phyloP scores from a whole-genome alignment of 2,113 vertebrate genomes.

The Tenebrosternarchus preto region DNA sequence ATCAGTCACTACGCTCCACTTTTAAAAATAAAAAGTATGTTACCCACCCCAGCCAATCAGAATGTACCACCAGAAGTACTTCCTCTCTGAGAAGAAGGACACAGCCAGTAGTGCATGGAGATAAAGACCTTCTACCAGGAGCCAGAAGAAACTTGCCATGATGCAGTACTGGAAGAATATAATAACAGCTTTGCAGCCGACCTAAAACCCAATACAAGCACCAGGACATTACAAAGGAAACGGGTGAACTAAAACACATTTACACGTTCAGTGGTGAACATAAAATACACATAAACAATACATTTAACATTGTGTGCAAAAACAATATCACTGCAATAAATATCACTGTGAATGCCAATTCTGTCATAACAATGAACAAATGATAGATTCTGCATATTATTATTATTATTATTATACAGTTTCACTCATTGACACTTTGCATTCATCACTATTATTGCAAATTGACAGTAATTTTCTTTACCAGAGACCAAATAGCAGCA shows the following conservation, averaged over 20 bases:
- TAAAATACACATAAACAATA: no score
- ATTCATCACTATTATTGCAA: neutral
- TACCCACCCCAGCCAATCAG: constrained; percentile 93
- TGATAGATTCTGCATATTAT: no score
- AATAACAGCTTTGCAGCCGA: constrained; percentile 88
- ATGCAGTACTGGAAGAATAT: constrained; percentile 96
- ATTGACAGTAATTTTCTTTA: neutral
- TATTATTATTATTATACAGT: no score
- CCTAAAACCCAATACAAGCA: constrained; percentile 66
- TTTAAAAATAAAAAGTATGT: neutral
- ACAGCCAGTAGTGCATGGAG: constrained; percentile 89
- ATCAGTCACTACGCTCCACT: neutral
- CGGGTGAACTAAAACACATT: no score
- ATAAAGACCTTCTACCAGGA: constrained; percentile 93
- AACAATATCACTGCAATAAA: no score
- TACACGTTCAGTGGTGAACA: no score
- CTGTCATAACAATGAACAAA: no score
- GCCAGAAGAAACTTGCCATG: constrained; percentile 98
- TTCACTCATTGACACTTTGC: no score
- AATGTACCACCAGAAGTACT: constrained; percentile 98
- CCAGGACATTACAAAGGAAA: neutral
- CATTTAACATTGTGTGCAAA: no score
- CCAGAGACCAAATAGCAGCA: neutral
- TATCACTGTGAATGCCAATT: no score
- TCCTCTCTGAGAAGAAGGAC: constrained; percentile 96